Evolutionary conservation across 2,797 vertebrate genomes (phyloP).

Genomic region (Brachyalestes nurse): DNA sequence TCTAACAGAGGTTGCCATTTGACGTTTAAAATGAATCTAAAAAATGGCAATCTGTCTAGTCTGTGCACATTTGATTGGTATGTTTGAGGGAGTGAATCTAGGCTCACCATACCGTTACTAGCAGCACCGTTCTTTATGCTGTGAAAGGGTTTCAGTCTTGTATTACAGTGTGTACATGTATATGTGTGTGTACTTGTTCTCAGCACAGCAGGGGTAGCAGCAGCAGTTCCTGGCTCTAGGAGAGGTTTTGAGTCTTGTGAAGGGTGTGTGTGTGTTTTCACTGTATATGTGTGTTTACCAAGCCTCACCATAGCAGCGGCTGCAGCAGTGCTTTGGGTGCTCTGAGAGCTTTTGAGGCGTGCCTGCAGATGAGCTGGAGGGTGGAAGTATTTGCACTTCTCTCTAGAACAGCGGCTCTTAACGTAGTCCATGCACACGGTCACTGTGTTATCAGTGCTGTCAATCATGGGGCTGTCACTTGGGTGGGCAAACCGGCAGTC

Average conservation of each 20-base stretch:
- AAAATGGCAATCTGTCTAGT: neutral
- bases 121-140: neutral
- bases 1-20: slow-evolving; percentile 10
- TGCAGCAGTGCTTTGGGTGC: slow-evolving; percentile 91
- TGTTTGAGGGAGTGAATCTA: slow-evolving; percentile 10
- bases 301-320: slow-evolving; percentile 80
- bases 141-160: neutral
- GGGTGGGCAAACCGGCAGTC: slow-evolving; percentile 99
- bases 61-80: neutral
- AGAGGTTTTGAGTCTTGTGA: neutral
- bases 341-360: slow-evolving; percentile 95
- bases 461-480: slow-evolving; percentile 98
- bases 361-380: slow-evolving; percentile 99
- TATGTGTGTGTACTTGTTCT: slow-evolving; percentile 14
- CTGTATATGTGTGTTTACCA: slow-evolving; percentile 16
- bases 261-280: slow-evolving; percentile 18
- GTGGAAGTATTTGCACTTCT: slow-evolving; percentile 99
- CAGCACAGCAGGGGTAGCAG: slow-evolving; percentile 8
- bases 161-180: slow-evolving; percentile 1
- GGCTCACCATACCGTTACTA: neutral
- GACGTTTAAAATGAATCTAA: slow-evolving; percentile 15
- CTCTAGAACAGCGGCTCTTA: slow-evolving; percentile 99
- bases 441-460: slow-evolving; percentile 98
- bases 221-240: neutral
- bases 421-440: slow-evolving; percentile 99